phyloP scores from a whole-genome alignment of 2,113 vertebrate genomes.

The Apteryx owenii region DNA sequence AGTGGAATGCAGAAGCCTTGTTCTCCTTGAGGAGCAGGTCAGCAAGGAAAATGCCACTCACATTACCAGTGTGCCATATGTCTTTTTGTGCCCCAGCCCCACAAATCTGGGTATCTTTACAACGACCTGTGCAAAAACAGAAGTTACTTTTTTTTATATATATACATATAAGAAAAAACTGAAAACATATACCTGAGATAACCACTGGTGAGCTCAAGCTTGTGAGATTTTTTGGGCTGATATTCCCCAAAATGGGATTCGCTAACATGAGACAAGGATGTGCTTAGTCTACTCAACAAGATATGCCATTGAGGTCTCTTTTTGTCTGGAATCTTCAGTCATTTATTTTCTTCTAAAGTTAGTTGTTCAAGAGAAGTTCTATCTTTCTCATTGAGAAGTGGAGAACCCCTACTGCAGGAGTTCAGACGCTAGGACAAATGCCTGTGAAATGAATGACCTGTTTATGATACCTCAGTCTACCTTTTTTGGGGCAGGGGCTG shows the following conservation, averaged over 20 bases:
- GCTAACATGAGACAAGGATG: not conserved
- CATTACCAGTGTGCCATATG: not conserved
- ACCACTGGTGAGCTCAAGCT: not conserved
- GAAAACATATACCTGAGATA: not conserved
- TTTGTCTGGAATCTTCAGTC: not conserved
- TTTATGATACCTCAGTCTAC: not conserved
- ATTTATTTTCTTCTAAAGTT: not conserved
- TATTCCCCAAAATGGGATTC: not conserved
- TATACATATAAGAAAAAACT: not conserved
- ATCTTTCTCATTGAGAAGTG: not conserved
- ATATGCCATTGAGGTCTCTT: not conserved
- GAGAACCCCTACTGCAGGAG: not conserved
- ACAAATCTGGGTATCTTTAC: not conserved
- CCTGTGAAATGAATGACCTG: not conserved
- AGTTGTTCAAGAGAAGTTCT: not conserved
- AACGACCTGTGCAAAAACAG: rapidly evolving
- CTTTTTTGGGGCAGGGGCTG: not conserved
- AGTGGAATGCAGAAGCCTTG: not conserved
- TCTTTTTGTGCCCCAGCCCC: not conserved
- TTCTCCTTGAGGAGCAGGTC: not conserved
- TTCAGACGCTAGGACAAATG: not conserved
- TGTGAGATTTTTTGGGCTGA: not conserved
- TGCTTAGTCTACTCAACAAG: not conserved
- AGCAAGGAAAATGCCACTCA: not conserved
- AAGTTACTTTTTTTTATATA: not conserved